Percentiles rank a stretch among this genome's conserved stretches.
These are phyloP conservation scores for Nomada hirtipes DNA, from an alignment of 2,888 invertebrate genomes.

Conservation along the genomic window DNA sequence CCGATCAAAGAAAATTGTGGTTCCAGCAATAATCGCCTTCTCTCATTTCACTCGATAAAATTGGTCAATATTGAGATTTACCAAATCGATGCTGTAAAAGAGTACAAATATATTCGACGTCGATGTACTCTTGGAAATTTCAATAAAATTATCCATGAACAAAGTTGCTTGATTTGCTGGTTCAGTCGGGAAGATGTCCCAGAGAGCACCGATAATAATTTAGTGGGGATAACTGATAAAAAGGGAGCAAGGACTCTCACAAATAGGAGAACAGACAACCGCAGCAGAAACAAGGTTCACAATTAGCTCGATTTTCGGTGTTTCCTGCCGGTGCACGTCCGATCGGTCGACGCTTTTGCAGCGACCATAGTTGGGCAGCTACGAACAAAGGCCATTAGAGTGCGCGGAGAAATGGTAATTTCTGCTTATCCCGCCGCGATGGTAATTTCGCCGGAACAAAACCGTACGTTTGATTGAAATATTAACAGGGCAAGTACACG, in stretches of 20 bases:
- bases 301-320: slow-evolving; percentile 5
- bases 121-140: slow-evolving; percentile 47
- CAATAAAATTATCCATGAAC: slow-evolving; percentile 55
- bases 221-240: no score
- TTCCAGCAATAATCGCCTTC: neutral
- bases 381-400: slow-evolving; percentile 40
- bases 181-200: neutral
- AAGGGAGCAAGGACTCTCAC: neutral
- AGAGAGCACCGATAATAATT: slow-evolving; percentile 2
- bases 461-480: slow-evolving; percentile 58
- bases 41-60: slow-evolving; percentile 22
- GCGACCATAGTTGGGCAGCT: neutral
- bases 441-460: slow-evolving; percentile 38
- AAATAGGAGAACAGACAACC: neutral
- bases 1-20: no score
- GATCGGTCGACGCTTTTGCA: slow-evolving; percentile 19
- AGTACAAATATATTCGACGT: neutral
- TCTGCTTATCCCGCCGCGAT: slow-evolving; percentile 37
- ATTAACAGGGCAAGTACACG: slow-evolving; percentile 55
- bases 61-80: slow-evolving; percentile 24
- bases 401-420: slow-evolving; percentile 46
- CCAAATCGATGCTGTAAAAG: slow-evolving; percentile 38
- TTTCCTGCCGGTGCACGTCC: neutral
- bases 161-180: slow-evolving; percentile 21
- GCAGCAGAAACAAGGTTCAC: neutral